Base-by-base conservation (phyloP, 2,888 invertebrate genomes). In the Ectobius pallidus region DNA sequence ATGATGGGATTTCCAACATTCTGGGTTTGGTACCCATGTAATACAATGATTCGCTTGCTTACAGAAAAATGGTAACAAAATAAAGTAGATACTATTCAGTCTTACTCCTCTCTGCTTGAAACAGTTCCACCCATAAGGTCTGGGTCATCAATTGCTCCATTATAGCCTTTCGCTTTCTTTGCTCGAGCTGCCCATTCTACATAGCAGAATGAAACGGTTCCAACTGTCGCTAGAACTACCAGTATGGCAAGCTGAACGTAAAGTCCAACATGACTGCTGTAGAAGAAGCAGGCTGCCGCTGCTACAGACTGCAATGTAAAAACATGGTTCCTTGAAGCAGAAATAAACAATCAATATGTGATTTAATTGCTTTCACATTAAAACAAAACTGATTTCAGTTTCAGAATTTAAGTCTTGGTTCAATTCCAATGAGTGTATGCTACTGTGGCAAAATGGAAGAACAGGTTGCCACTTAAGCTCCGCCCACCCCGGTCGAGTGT, bases 201-300 rank as follows among this genome's bases (percentile, higher is more conserved):
- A 70, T 88, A 81, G 78, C 92, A 92, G 83, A 95, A 96, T 2
- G 91, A 84, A 0, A 87, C 84, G 0, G 94, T 92, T 65, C 95
- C 95, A 9, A 92, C 78, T 0, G 92, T 87, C 0, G 90, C 91
- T n/a, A 91, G 86, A 0, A 89, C 83, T 1, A 90, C 86, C 14
- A 96, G 84, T 49, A 95, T 89, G 0, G 85, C 86, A 71, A 96
- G 83, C 80, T 96, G 95, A 14, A 89, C 85, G 44, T 92, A 87
- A 0, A 96, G 86, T 0, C 89, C 87, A 1, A 93, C 82, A 70
- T 87, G 85, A 9, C 90, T 90, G 22, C 94, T 92, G 83, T 95
- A 96, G 83, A 92, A 91, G 86, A 96, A 96, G 76, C 93, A 92
- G 1, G 90, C 84, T 0, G 96, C 95, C 6, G 95, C 94, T 1